A percentile compares a stretch with the other conserved stretches of the same genome.
These are phyloP conservation scores for Dolichomitus sp. DNA, from an alignment of 2,888 invertebrate species.

Conservation along the genomic window DNA sequence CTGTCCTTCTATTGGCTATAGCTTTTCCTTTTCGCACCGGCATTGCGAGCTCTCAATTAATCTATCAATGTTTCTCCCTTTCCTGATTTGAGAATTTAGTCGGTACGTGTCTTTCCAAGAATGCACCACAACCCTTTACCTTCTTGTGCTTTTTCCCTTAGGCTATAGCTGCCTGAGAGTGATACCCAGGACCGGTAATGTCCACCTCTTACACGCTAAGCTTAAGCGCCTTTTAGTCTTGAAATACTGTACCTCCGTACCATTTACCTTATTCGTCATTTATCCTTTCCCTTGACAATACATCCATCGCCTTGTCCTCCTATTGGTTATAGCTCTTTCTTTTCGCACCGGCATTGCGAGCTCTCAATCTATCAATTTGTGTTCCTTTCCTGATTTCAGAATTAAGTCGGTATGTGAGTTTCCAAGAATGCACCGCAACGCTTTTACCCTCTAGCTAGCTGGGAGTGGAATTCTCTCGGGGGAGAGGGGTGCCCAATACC, in stretches of 20 bases:
- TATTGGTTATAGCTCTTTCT: too few relatives aligned
- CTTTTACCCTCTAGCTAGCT: conserved; percentile 50
- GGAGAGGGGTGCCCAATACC: conserved; percentile 4
- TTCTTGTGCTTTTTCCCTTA: too few relatives aligned
- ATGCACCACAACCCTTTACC: too few relatives aligned
- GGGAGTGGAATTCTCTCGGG: neutral
- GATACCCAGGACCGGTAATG: neutral
- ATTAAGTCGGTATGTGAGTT: conserved; percentile 31
- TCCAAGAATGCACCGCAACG: conserved; percentile 19
- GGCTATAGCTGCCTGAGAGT: too few relatives aligned
- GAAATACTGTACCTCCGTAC: too few relatives aligned
- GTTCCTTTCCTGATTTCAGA: neutral
- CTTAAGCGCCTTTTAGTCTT: neutral
- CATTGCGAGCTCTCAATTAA: conserved; percentile 48
- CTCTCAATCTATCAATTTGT: too few relatives aligned
- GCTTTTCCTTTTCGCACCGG: conserved; percentile 23
- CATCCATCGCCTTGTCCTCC: too few relatives aligned
- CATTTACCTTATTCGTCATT: too few relatives aligned
- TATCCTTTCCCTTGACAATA: too few relatives aligned
- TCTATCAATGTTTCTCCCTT: conserved; percentile 22
- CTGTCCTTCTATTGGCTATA: too few relatives aligned
- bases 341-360: too few relatives aligned
- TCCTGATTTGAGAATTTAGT: neutral
- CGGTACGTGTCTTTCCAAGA: too few relatives aligned
- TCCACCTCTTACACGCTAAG: conserved; percentile 41